Percentiles rank a stretch among this genome's conserved stretches.
Conservation (phyloP, 2,888 invertebrate genomes). For the Mesochorus sp. region DNA sequence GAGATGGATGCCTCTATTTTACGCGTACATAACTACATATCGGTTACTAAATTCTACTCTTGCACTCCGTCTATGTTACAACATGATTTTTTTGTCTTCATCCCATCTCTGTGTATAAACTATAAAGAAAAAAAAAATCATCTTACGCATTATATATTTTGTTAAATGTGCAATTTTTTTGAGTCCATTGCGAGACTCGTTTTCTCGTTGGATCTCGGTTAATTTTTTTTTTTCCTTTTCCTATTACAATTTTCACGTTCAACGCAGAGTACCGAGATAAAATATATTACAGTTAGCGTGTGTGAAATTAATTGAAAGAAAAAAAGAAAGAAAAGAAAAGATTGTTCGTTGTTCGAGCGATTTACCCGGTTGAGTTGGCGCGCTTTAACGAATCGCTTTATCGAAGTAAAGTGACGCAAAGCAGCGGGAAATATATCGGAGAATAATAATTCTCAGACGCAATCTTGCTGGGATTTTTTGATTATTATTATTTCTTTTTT, state of each 20-base stretch:
- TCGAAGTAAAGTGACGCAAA: slow-evolving; percentile 79
- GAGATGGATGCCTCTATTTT: slow-evolving; percentile 51
- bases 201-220: neutral
- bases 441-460: slow-evolving; percentile 54
- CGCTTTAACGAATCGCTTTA: slow-evolving; percentile 80
- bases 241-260: slow-evolving; percentile 29
- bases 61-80: slow-evolving; percentile 62
- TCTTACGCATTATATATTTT: slow-evolving; percentile 19
- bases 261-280: slow-evolving; percentile 16
- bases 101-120: slow-evolving; percentile 30
- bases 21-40: slow-evolving; percentile 57
- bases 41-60: slow-evolving; percentile 32
- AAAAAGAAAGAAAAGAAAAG: slow-evolving; percentile 6
- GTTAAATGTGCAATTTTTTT: neutral
- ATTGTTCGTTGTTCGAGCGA: slow-evolving; percentile 19
- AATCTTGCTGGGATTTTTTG: neutral
- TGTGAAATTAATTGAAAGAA: slow-evolving; percentile 16
- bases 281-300: slow-evolving; percentile 7
- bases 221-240: slow-evolving; percentile 8
- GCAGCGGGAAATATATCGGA: slow-evolving; percentile 66
- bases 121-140: slow-evolving; percentile 20
- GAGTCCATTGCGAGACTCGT: slow-evolving; percentile 34
- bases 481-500: slow-evolving; percentile 28
- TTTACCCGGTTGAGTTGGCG: slow-evolving; percentile 44
- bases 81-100: slow-evolving; percentile 35